These are phyloP conservation scores for Triplophysa bombifrons DNA, from an alignment of 2,797 vertebrate genomes.

Conservation along the genomic window DNA sequence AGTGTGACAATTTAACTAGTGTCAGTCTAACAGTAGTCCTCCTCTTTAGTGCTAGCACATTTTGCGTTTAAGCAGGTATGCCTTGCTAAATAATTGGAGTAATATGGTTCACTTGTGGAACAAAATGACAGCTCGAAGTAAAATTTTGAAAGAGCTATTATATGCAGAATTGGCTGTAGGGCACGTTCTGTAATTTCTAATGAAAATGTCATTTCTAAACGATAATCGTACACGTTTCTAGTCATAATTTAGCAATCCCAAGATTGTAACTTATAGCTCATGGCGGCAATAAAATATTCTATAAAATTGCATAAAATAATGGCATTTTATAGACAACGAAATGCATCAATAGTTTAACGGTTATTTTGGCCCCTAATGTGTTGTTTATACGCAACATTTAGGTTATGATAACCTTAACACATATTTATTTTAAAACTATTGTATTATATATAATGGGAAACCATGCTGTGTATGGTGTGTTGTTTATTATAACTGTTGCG, in stretches of 20 bases:
- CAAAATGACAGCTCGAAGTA: conserved; percentile 21
- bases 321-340: neutral
- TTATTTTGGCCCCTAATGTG: neutral
- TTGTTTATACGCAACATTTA: neutral
- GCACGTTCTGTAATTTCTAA: conserved; percentile 9
- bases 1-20: neutral
- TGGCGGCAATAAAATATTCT: neutral
- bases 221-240: neutral
- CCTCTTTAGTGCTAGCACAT: neutral
- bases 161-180: neutral
- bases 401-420: neutral
- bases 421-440: neutral
- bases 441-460: neutral
- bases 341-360: neutral
- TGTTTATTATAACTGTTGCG: neutral
- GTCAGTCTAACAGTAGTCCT: neutral
- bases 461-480: neutral
- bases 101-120: conserved; percentile 1
- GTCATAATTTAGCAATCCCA: neutral
- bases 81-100: conserved; percentile 17
- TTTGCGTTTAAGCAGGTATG: neutral
- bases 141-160: conserved; percentile 15
- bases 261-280: neutral
- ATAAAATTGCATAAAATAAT: neutral
- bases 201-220: conserved; percentile 15